Percentiles rank a stretch among this genome's conserved stretches.
Conservation (phyloP, 2,888 invertebrate genomes). For the Willowsia nigromaculata region DNA sequence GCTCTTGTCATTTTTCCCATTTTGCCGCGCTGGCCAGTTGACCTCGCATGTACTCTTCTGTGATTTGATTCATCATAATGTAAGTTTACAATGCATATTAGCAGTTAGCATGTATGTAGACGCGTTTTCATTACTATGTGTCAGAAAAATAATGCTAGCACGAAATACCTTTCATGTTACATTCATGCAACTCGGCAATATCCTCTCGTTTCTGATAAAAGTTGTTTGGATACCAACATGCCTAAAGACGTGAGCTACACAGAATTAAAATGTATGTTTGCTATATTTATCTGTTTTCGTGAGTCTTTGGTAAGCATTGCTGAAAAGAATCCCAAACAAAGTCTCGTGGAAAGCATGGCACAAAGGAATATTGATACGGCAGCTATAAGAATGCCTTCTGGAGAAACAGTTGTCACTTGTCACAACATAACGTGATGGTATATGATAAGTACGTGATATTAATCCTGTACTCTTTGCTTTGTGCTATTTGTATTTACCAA, state of each 20-base stretch:
- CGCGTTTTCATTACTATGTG: neutral
- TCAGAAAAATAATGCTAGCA: neutral
- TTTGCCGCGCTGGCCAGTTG: no score
- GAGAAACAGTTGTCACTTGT: constrained; percentile 56
- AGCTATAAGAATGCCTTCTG: neutral
- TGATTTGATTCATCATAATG: no score
- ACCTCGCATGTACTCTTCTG: no score
- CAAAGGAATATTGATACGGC: neutral
- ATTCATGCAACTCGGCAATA: neutral
- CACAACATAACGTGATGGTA: constrained; percentile 25
- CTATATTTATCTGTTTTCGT: neutral
- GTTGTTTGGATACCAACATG: neutral
- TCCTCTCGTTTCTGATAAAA: neutral
- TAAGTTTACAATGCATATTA: no score
- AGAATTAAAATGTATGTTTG: neutral
- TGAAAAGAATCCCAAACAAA: neutral
- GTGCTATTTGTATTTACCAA: constrained; percentile 5
- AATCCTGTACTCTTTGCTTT: constrained; percentile 6
- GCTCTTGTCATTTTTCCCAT: no score
- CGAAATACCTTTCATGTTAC: neutral
- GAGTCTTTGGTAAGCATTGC: neutral
- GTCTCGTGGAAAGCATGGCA: neutral
- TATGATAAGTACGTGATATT: constrained; percentile 59
- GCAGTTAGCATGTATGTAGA: no score
- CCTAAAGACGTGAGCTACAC: neutral